These are phyloP conservation scores for Heteromyza rotundicornis DNA, from an alignment of 2,888 invertebrate species.

Conservation along the genomic window DNA sequence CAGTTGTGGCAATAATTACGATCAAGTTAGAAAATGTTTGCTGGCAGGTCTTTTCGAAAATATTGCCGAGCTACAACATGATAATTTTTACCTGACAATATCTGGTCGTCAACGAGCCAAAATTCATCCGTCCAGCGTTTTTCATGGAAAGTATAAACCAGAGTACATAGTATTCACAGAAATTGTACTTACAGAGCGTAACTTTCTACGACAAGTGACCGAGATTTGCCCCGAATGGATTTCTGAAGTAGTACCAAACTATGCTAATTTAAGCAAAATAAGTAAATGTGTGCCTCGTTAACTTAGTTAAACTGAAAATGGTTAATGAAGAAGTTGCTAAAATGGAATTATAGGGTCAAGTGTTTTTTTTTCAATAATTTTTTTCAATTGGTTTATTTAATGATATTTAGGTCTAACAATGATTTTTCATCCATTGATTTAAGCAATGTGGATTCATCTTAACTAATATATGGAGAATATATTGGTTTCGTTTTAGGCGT, in stretches of 20 bases:
- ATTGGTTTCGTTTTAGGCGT: too few species aligned
- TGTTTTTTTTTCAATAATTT: too few species aligned
- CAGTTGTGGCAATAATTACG: conserved; percentile 71
- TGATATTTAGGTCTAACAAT: too few species aligned
- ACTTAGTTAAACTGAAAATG: too few species aligned
- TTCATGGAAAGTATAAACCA: conserved; percentile 69
- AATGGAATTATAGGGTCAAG: too few species aligned
- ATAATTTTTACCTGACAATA: conserved; percentile 74
- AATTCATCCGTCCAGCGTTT: conserved; percentile 84
- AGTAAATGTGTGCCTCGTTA: too few species aligned
- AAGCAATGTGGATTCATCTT: too few species aligned
- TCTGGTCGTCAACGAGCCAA: conserved; percentile 70
- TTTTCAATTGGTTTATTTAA: too few species aligned
- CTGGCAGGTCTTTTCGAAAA: conserved; percentile 84
- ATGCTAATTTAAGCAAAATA: conserved; percentile 45
- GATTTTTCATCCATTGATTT: too few species aligned
- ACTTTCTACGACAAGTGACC: conserved; percentile 80
- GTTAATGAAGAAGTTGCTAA: too few species aligned
- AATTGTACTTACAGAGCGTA: conserved; percentile 82
- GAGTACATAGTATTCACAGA: conserved; percentile 82
- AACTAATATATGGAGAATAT: too few species aligned
- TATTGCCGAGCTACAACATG: conserved; percentile 80
- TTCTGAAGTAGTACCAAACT: conserved; percentile 66
- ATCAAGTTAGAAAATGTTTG: conserved; percentile 78
- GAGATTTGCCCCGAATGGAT: conserved; percentile 84